Base-by-base conservation (phyloP, 2,113 vertebrate species). In the Cebus imitator region DNA sequence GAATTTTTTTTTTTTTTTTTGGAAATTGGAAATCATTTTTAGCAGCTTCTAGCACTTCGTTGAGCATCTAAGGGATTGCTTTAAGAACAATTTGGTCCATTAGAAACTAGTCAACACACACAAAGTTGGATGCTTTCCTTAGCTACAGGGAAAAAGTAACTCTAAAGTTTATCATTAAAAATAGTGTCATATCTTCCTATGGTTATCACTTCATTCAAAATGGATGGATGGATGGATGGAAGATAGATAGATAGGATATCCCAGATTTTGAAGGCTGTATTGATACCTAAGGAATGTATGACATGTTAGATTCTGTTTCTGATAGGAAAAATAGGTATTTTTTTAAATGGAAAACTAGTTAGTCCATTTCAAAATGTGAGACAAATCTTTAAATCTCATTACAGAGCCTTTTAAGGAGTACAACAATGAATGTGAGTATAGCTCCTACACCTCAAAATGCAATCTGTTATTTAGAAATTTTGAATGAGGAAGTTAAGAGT, bases 21-120 rank as follows among this genome's bases (percentile, higher is more conserved):
- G 75, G 95, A 95, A 88, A 86, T 76, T 95, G 27, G 55, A 94
- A 95, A 73, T 90, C 0, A 48, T 85, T 84, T 78, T 87, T 92
- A 86, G 35, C 43, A 84, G 58, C 27, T 87, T 84, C 30, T 83
- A 85, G 35, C 17, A 76, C 23, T 73, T 57, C 40, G 52, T 0
- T 81, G 37, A 87, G 9, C 21, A 78, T 72, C 72, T 72, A 52
- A 88, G 23, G n/a, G 48, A 66, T n/a, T 87, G 18, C 23, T 83
- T 72, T 87, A 82, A 76, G 45, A 96, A 76, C 5, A 0, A 83
- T 68, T 72, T 91, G 43, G 35, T 82, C 57, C 70, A 72, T 57
- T 92, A 87, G 58, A 93, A 96, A 86, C 27, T 37, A 94, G 85
- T 78, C 18, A 61, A 43, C 30, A 79, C n/a, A 70, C 12, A 16